Evolutionary conservation across 2,888 invertebrate species (phyloP).

Genomic region (Hydroisotoma schaefferi): DNA sequence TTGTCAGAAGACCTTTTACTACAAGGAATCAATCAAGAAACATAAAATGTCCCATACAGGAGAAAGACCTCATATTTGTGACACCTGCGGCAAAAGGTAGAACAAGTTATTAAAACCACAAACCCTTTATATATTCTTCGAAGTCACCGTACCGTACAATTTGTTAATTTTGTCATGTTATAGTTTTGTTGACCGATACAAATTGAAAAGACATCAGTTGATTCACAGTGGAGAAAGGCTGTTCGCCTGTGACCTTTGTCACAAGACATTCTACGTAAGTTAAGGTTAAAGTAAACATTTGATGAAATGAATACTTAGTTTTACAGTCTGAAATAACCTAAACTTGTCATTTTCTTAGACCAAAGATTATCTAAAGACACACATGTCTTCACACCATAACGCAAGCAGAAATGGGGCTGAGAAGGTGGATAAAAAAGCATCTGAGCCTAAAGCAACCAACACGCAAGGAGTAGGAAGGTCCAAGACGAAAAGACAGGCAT

Average conservation of each 20-base stretch:
- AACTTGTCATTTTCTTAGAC: not conserved
- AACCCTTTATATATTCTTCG: no score
- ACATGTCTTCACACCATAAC: no score
- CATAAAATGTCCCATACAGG: no score
- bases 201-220: not conserved
- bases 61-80: not conserved
- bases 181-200: not conserved
- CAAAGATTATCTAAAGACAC: slow-evolving; percentile 20
- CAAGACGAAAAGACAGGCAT: no score
- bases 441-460: no score
- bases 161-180: not conserved
- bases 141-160: not conserved
- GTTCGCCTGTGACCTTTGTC: not conserved
- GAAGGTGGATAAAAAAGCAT: no score
- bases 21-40: no score
- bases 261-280: not conserved
- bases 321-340: not conserved
- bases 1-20: not conserved
- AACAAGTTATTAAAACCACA: no score
- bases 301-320: not conserved
- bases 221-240: not conserved
- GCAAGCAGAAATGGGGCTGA: no score
- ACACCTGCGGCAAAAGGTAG: no score
- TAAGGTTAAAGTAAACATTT: no score
- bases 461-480: no score